Percentiles rank a stretch among this genome's conserved stretches.
Evolutionary conservation across 2,888 invertebrate species (phyloP).

Genomic region (Cephus pulcher): DNA sequence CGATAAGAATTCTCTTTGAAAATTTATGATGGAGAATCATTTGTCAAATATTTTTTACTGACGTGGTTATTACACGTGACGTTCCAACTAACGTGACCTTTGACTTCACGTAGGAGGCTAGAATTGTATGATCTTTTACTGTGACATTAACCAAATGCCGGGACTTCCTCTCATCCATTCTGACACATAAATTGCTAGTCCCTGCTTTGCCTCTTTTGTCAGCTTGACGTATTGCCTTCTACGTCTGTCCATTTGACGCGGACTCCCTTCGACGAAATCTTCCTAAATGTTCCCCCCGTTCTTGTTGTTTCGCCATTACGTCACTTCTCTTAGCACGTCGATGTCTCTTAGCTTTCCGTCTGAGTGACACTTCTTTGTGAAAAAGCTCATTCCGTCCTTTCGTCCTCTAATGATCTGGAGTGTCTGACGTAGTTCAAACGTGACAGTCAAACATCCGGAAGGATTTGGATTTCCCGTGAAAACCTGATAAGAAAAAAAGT

Average conservation of each 20-base stretch:
- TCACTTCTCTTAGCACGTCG: not conserved
- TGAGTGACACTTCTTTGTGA: not conserved
- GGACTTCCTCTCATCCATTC: not conserved
- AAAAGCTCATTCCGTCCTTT: not conserved
- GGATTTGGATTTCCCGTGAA: not conserved
- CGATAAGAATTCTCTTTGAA: not conserved
- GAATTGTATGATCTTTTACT: not conserved
- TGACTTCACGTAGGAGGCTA: not conserved
- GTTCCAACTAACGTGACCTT: not conserved
- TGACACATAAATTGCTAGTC: not conserved
- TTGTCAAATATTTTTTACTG: not conserved
- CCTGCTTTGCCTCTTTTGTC: not conserved
- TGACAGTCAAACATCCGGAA: not conserved
- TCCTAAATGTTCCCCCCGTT: not conserved
- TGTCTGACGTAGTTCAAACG: not conserved
- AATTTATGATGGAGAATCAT: not conserved
- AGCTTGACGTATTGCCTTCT: not conserved
- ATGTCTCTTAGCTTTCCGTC: not conserved
- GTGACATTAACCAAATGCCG: not conserved
- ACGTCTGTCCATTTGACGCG: not conserved
- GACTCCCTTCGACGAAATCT: not conserved
- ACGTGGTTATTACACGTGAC: not conserved
- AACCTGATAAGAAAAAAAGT: not conserved
- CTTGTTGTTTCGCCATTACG: not conserved
- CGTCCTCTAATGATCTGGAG: not conserved